A percentile compares a stretch with the other conserved stretches of the same genome.
These are phyloP conservation scores for Poliocrania exsul DNA, from an alignment of 2,797 vertebrate genomes.

Conservation along the genomic window DNA sequence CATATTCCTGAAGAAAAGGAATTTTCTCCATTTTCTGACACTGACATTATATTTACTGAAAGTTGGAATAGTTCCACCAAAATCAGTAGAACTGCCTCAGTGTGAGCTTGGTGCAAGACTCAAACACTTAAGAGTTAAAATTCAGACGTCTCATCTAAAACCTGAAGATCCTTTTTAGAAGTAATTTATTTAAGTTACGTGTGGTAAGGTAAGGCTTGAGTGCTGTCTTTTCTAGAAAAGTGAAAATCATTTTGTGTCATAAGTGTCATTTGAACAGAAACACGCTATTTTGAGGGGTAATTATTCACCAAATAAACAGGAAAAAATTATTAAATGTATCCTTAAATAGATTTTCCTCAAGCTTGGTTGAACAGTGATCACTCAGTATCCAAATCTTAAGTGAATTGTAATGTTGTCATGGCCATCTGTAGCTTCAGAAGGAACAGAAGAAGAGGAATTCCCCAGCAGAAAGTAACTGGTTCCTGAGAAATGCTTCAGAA, in stretches of 20 bases:
- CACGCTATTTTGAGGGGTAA: background rate
- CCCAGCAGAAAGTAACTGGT: background rate
- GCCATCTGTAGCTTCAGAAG: background rate
- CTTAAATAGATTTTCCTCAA: conserved; percentile 18
- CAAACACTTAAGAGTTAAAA: background rate
- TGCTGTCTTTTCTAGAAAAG: background rate
- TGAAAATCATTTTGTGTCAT: background rate
- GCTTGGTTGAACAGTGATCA: background rate
- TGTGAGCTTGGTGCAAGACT: background rate
- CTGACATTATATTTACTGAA: background rate
- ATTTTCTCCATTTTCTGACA: background rate
- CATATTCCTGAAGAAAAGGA: background rate
- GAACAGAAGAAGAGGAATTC: background rate
- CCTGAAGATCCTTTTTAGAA: background rate
- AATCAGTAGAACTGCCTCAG: background rate
- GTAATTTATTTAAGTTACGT: background rate
- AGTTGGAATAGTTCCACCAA: background rate
- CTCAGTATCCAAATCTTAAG: background rate
- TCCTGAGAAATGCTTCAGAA: background rate
- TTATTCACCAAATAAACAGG: conserved; percentile 45
- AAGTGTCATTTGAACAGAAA: background rate
- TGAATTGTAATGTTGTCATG: conserved; percentile 3
- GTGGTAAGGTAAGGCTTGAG: background rate
- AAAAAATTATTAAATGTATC: conserved; percentile 5
- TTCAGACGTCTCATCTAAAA: background rate